phyloP scores from a whole-genome alignment of 2,113 vertebrate species.

The Plecotus auritus region DNA sequence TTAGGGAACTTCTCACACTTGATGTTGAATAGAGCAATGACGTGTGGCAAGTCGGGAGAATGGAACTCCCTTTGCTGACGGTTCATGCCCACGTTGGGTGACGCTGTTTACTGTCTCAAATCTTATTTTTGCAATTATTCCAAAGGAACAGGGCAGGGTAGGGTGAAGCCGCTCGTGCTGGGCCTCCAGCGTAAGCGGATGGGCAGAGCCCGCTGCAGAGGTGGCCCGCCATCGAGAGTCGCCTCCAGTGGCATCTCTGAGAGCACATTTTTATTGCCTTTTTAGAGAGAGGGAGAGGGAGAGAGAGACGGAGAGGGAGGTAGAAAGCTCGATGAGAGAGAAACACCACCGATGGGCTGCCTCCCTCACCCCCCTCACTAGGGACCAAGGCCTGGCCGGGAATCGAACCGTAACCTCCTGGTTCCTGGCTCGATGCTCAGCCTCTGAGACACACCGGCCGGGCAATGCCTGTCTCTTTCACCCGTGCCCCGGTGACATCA shows the following conservation, averaged over 20 bases:
- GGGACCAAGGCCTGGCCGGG: too few species aligned
- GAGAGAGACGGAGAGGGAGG: too few species aligned
- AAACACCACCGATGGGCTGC: too few species aligned
- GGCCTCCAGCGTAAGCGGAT: neutral
- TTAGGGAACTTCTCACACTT: neutral
- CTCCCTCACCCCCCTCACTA: too few species aligned
- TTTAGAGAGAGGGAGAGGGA: too few species aligned
- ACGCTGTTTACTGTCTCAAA: neutral
- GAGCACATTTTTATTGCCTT: too few species aligned
- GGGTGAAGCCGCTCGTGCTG: neutral
- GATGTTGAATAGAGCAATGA: neutral
- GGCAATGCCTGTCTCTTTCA: neutral
- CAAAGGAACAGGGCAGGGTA: neutral
- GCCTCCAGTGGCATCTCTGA: neutral
- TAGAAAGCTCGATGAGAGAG: too few species aligned
- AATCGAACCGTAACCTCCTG: too few species aligned
- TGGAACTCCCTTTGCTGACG: neutral
- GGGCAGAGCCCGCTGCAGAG: neutral
- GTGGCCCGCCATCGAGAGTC: neutral
- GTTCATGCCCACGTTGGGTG: neutral
- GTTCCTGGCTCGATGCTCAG: too few species aligned
- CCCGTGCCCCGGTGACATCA: neutral
- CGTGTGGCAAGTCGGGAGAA: neutral
- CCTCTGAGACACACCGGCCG: too few species aligned
- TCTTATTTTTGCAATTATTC: neutral